Conservation (phyloP, 2,113 vertebrate genomes). For the Oryzias woworae region DNA sequence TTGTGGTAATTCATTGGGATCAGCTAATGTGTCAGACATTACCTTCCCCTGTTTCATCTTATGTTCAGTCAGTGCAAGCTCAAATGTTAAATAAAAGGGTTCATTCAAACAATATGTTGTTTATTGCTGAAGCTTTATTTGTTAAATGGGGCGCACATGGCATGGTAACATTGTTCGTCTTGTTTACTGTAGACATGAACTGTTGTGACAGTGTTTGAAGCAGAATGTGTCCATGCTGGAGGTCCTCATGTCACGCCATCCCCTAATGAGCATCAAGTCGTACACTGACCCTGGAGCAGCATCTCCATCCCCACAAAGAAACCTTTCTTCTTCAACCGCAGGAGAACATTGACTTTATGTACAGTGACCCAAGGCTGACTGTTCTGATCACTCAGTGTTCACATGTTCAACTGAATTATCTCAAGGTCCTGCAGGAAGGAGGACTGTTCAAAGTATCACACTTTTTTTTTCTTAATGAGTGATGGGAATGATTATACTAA, state of each 20-base stretch:
- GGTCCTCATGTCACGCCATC: slow-evolving; percentile 47
- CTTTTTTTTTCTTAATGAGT: slow-evolving; percentile 1
- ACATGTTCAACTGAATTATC: slow-evolving; percentile 26
- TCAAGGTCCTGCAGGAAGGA: slow-evolving; percentile 21
- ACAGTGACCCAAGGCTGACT: slow-evolving; percentile 19
- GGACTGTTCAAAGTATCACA: slow-evolving; percentile 18
- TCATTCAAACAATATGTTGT: slow-evolving; percentile 23
- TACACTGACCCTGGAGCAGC: slow-evolving; percentile 1
- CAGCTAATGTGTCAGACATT: neutral
- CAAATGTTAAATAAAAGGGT: slow-evolving; percentile 4
- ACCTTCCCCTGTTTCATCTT: neutral
- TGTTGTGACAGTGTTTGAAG: slow-evolving; percentile 29
- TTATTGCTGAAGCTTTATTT: slow-evolving; percentile 30
- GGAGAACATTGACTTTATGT: slow-evolving; percentile 17
- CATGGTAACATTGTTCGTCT: slow-evolving; percentile 35
- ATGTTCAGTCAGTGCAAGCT: slow-evolving; percentile 5
- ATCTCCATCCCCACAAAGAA: slow-evolving; percentile 36
- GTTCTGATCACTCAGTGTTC: slow-evolving; percentile 1
- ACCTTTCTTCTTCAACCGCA: slow-evolving; percentile 16
- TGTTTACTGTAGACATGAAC: slow-evolving; percentile 38
- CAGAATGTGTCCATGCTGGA: slow-evolving; percentile 19
- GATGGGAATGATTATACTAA: neutral
- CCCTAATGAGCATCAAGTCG: slow-evolving; percentile 36
- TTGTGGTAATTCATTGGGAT: neutral
- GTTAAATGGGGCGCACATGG: slow-evolving; percentile 33